These are phyloP conservation scores for Apamea sordens DNA, from an alignment of 2,888 invertebrate genomes.

Conservation along the genomic window DNA sequence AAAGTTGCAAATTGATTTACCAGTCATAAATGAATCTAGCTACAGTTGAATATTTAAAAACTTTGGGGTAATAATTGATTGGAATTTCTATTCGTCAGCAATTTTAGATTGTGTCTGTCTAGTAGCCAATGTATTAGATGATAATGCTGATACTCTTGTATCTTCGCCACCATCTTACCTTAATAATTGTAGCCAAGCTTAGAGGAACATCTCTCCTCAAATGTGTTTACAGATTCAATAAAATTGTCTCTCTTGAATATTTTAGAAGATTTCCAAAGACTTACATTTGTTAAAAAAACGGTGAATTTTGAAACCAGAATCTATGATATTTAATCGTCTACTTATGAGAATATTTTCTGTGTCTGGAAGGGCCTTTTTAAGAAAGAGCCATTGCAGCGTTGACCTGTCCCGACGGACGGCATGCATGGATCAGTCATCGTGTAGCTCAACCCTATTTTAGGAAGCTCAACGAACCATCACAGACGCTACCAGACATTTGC, in stretches of 20 bases:
- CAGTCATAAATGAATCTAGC: constrained; percentile 17
- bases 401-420: neutral
- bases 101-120: neutral
- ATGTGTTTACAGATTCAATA: neutral
- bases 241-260: neutral
- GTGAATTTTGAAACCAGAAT: neutral
- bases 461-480: neutral
- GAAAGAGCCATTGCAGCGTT: neutral
- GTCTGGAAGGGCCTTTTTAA: neutral
- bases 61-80: neutral
- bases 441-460: neutral
- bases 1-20: constrained; percentile 59
- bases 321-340: neutral
- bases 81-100: neutral
- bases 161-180: neutral
- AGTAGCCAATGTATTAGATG: neutral
- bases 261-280: neutral
- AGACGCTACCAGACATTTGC: neutral
- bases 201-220: neutral
- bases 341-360: neutral
- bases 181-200: neutral
- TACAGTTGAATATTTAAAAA: constrained; percentile 35
- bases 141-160: neutral
- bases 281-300: neutral
- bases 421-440: neutral